A percentile compares a stretch with the other conserved stretches of the same genome.
phyloP scores from a whole-genome alignment of 2,888 invertebrate species.

The Atherix ibis region DNA sequence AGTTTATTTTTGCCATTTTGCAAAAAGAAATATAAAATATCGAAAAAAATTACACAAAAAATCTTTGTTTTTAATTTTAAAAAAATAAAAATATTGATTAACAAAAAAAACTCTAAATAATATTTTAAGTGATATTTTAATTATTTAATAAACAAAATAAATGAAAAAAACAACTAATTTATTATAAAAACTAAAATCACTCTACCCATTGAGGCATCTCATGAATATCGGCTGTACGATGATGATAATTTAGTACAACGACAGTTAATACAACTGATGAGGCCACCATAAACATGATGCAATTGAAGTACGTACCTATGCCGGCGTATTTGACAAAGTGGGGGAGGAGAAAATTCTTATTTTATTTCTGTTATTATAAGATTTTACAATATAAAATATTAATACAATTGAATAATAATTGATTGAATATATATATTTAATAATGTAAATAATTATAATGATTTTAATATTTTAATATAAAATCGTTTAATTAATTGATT shows the following conservation, averaged over 20 bases:
- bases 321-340: neutral
- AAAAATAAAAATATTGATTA: neutral
- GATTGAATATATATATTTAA: neutral
- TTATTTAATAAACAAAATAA: neutral
- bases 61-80: neutral
- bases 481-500: too few species aligned
- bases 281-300: slow-evolving; percentile 99
- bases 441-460: neutral
- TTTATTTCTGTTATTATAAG: neutral
- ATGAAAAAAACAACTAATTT: neutral
- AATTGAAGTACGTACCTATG: slow-evolving; percentile 96
- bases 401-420: neutral
- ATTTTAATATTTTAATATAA: too few species aligned
- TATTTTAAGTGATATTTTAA: neutral
- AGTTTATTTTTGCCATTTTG: too few species aligned
- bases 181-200: slow-evolving; percentile 12
- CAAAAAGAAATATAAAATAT: neutral
- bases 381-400: neutral
- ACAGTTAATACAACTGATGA: slow-evolving; percentile 94
- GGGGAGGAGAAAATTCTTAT: neutral
- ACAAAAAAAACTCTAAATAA: neutral
- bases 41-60: neutral
- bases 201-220: slow-evolving; percentile 95
- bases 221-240: slow-evolving; percentile 91
- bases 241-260: slow-evolving; percentile 93